Base-by-base conservation (phyloP, 2,888 invertebrate species). In the Cerastoderma edule region DNA sequence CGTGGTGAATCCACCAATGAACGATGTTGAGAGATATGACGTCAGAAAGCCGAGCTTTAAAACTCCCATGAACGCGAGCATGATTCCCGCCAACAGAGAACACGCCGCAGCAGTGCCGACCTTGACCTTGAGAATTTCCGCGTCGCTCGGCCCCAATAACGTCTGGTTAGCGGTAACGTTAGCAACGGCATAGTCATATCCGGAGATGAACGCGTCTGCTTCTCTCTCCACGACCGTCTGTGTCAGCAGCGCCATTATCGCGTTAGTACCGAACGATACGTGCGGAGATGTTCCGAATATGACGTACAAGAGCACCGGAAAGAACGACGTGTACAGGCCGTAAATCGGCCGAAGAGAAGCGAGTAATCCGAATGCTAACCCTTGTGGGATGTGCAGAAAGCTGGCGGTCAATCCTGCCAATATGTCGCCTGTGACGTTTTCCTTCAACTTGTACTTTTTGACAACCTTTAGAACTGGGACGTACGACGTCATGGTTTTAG, bases 301-400 rank as follows among this genome's bases (percentile, higher is more conserved):
- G 30, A 88, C 56, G 73, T 90, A 90, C 4, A 88, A 63, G 16
- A 89, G 33, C 16, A 89, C 85, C 0, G 89, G 87, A 70, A 88
- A 89, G 77, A 90, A 85, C 2, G 89, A 85, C 0, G 85, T 79
- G 76, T 90, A 90, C 24, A 90, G 83, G 0, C 90, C 90, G 56
- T 87, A 72, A 8, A 87, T 78, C 19, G 89, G 88, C 1, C 82
- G 80, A n/a, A 90, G 80, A n/a, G 84, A 84, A 19, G 90, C 86
- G n/a, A 90, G 85, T 19, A 56, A 71, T 27, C 89, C 89, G 67
- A 88, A 89, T 4, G 89, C 90, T 74, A 90, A 85, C 8, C 89
- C 89, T 72, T 90, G 91, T 1, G 91, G 90, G 24, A 91, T 83
- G 70, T 91, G 90, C 74, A 91, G 84, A 71, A 90, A 89, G 6